These are phyloP conservation scores for Eupsilia transversa DNA, from an alignment of 2,888 invertebrate species.

Conservation along the genomic window DNA sequence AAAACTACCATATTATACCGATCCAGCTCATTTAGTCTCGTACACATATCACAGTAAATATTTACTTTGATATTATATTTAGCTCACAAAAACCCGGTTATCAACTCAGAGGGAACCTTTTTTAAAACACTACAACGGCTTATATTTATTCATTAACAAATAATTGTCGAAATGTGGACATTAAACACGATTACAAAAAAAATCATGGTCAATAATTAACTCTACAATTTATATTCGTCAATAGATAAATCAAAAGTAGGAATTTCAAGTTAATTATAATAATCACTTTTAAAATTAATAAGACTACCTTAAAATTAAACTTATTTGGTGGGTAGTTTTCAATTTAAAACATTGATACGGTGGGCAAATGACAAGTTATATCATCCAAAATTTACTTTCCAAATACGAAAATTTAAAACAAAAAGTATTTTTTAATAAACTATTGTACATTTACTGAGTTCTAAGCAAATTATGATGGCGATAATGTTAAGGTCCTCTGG, in stretches of 20 bases:
- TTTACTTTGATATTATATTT: neutral
- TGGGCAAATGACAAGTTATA: neutral
- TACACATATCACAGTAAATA: neutral
- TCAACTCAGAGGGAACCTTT: neutral
- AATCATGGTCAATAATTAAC: neutral
- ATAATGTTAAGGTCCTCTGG: neutral
- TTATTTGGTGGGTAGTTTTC: conserved; percentile 14
- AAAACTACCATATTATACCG: neutral
- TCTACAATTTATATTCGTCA: neutral
- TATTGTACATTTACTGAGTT: too few species aligned
- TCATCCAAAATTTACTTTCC: neutral
- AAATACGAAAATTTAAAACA: neutral
- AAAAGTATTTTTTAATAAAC: neutral
- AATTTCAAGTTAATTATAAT: neutral
- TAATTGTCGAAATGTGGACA: neutral
- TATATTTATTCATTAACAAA: neutral
- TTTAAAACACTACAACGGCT: conserved; percentile 5
- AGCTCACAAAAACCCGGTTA: neutral
- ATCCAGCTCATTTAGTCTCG: neutral
- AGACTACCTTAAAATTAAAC: neutral
- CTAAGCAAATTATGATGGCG: neutral
- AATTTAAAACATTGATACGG: neutral
- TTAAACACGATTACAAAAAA: neutral
- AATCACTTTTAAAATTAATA: neutral
- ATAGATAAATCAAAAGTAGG: neutral